phyloP scores from a whole-genome alignment of 1,140 invertebrate genomes.

The Bombus breviceps region DNA sequence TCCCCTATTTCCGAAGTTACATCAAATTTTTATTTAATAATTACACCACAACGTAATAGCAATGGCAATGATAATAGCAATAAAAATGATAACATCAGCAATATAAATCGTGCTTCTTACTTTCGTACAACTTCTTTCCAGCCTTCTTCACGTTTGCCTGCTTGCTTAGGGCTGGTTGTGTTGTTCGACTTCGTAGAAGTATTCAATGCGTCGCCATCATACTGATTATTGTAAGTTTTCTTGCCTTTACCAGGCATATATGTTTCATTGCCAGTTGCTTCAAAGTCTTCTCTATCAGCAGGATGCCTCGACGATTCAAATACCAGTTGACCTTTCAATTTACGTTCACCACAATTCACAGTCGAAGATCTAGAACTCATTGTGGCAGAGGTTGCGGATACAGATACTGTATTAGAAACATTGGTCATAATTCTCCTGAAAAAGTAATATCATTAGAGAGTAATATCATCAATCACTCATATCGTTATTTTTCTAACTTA shows the following conservation, averaged over 20 bases:
- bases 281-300: slow-evolving; percentile 87
- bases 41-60: not conserved
- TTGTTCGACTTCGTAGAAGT: slow-evolving; percentile 74
- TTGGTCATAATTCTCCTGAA: slow-evolving; percentile 67
- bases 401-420: slow-evolving; percentile 50
- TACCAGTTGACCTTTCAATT: slow-evolving; percentile 82
- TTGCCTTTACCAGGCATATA: slow-evolving; percentile 84
- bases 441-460: slow-evolving; percentile 13
- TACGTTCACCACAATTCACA: slow-evolving; percentile 74
- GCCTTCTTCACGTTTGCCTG: slow-evolving; percentile 92
- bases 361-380: slow-evolving; percentile 59
- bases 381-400: slow-evolving; percentile 54
- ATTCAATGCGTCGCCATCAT: slow-evolving; percentile 78
- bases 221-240: slow-evolving; percentile 80
- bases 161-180: slow-evolving; percentile 88
- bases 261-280: slow-evolving; percentile 86
- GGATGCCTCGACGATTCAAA: slow-evolving; percentile 86
- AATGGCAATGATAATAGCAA: not conserved
- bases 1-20: slow-evolving; percentile 66
- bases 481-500: slow-evolving; percentile 68
- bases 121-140: slow-evolving; percentile 98
- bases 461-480: not conserved
- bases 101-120: slow-evolving; percentile 75
- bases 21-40: not conserved
- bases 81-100: not conserved